Percentiles rank a stretch among this genome's conserved stretches.
phyloP scores from a whole-genome alignment of 2,113 vertebrate species.

The Pionites leucogaster region DNA sequence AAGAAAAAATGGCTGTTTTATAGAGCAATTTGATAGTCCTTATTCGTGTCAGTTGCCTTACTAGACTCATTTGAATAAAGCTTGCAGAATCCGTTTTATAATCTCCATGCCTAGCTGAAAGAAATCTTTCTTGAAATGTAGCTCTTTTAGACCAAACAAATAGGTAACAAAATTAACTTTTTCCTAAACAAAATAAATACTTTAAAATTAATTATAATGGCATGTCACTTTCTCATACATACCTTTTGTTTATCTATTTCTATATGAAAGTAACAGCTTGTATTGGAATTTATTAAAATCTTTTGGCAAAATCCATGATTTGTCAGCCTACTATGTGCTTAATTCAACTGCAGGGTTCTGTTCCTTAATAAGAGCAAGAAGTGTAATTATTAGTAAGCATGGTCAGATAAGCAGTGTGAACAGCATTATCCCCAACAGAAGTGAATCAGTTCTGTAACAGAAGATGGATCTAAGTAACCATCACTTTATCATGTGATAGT shows the following conservation, averaged over 20 bases:
- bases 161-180: neutral
- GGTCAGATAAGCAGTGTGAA: neutral
- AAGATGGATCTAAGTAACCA: constrained; percentile 7
- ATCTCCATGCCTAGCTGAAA: neutral
- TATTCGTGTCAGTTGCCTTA: neutral
- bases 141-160: neutral
- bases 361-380: neutral
- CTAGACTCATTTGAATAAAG: constrained; percentile 9
- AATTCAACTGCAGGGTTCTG: neutral
- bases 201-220: neutral
- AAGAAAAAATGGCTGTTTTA: neutral
- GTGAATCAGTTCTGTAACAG: neutral
- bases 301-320: neutral
- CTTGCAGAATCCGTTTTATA: constrained; percentile 1
- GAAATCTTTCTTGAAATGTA: neutral
- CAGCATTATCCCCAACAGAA: neutral
- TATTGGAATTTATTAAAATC: neutral
- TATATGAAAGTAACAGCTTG: neutral
- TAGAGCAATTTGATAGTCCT: neutral
- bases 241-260: neutral
- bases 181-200: neutral
- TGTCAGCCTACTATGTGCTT: neutral
- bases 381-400: neutral
- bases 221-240: neutral
- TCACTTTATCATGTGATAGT: neutral